Conservation (phyloP, 2,113 vertebrate species). For the Pristiophorus japonicus region DNA sequence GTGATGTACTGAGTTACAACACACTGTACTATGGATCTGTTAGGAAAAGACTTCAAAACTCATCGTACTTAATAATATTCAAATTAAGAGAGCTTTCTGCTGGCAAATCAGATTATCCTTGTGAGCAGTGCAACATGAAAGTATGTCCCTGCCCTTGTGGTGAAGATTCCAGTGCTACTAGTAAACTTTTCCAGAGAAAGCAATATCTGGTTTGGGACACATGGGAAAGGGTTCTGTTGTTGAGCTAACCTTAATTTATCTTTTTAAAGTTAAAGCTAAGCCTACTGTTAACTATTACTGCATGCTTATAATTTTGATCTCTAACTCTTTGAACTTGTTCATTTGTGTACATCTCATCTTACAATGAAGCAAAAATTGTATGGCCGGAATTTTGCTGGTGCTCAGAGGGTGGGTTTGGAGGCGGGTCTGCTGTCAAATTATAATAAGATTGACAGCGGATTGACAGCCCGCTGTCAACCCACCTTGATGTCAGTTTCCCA, state of each 20-base stretch:
- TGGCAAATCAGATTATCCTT: neutral
- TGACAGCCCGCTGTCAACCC: no score
- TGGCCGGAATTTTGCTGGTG: no score
- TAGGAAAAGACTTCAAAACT: neutral
- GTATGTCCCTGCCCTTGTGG: neutral
- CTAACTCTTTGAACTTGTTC: no score
- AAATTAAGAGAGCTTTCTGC: neutral
- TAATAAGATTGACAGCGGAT: no score
- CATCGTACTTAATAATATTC: neutral
- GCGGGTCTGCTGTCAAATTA: no score
- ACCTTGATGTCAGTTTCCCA: no score
- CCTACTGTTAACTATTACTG: neutral
- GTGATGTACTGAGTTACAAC: neutral
- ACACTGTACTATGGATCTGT: neutral
- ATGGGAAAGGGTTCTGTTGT: neutral
- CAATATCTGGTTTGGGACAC: neutral
- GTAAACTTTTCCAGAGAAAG: neutral
- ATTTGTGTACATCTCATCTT: no score
- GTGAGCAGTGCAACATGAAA: neutral
- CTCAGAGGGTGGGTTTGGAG: no score
- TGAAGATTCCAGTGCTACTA: neutral
- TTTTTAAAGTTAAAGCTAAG: neutral
- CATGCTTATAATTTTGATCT: neutral
- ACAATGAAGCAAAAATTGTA: no score
- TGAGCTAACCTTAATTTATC: conserved; percentile 12